phyloP scores from a whole-genome alignment of 1,140 invertebrate genomes.

The Onthophagus taurus region DNA sequence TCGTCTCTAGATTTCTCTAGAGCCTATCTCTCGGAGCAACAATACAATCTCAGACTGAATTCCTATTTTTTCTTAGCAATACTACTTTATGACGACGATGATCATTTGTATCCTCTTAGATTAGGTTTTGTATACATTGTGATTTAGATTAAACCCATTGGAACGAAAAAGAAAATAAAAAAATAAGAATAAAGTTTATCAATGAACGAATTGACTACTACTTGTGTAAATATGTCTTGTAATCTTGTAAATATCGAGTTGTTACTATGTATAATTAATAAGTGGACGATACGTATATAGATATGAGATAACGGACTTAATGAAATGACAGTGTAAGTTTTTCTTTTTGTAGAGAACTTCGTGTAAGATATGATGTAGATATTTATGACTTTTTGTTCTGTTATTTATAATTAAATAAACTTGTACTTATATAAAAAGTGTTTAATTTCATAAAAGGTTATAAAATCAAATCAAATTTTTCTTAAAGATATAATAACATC shows the following conservation, averaged over 20 bases:
- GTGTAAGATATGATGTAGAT: constrained; percentile 22
- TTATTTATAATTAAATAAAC: constrained; percentile 21
- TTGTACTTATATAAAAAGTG: constrained; percentile 19
- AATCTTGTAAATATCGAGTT: constrained; percentile 14
- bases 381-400: constrained; percentile 21
- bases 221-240: constrained; percentile 15
- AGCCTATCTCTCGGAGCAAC: constrained; percentile 13
- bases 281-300: not conserved
- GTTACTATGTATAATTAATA: constrained; percentile 9
- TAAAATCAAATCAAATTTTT: too few species aligned
- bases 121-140: constrained; percentile 18
- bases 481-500: too few species aligned
- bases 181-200: constrained; percentile 8
- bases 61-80: constrained; percentile 24
- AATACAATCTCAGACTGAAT: constrained; percentile 25
- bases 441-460: too few species aligned
- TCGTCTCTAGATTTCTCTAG: too few species aligned
- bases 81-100: constrained; percentile 16
- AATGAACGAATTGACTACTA: too few species aligned
- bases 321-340: constrained; percentile 9
- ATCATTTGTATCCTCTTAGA: constrained; percentile 11
- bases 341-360: constrained; percentile 12
- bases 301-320: not conserved
- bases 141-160: constrained; percentile 19
- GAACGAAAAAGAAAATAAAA: constrained; percentile 11